These are phyloP conservation scores for Polydrusus cervinus DNA, from an alignment of 2,888 invertebrate genomes.

Conservation along the genomic window DNA sequence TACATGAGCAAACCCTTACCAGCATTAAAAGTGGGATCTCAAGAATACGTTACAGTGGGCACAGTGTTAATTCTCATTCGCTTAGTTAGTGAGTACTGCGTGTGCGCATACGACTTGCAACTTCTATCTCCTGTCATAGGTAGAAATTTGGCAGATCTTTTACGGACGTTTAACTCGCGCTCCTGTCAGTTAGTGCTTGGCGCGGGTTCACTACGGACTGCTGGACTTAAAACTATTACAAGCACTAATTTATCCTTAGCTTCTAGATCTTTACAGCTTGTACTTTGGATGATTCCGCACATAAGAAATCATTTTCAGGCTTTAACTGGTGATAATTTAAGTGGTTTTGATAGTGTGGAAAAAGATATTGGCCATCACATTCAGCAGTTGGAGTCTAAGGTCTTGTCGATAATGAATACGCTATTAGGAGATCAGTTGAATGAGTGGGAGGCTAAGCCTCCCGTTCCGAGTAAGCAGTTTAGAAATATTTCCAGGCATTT, in stretches of 20 bases:
- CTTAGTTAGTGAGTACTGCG: slow-evolving; percentile 94
- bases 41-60: slow-evolving; percentile 84
- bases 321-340: slow-evolving; percentile 73
- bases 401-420: slow-evolving; percentile 91
- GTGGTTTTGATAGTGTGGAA: slow-evolving; percentile 82
- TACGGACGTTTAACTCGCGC: slow-evolving; percentile 90
- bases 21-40: slow-evolving; percentile 67
- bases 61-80: slow-evolving; percentile 91
- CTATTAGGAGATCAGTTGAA: slow-evolving; percentile 86
- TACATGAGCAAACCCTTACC: slow-evolving; percentile 73
- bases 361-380: slow-evolving; percentile 91
- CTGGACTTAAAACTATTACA: slow-evolving; percentile 95
- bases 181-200: slow-evolving; percentile 96
- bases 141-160: slow-evolving; percentile 89
- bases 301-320: slow-evolving; percentile 81
- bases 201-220: slow-evolving; percentile 95
- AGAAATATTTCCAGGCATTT: slow-evolving; percentile 91
- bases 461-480: slow-evolving; percentile 93
- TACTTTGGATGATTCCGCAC: slow-evolving; percentile 86
- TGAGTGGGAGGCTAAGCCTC: slow-evolving; percentile 95
- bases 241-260: slow-evolving; percentile 94
- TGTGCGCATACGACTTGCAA: slow-evolving; percentile 84
- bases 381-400: slow-evolving; percentile 92
- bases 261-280: slow-evolving; percentile 86
- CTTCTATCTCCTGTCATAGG: slow-evolving; percentile 87